Evolutionary conservation across 1,140 invertebrate genomes (phyloP).

Genomic region (Marisa cornuarietis): DNA sequence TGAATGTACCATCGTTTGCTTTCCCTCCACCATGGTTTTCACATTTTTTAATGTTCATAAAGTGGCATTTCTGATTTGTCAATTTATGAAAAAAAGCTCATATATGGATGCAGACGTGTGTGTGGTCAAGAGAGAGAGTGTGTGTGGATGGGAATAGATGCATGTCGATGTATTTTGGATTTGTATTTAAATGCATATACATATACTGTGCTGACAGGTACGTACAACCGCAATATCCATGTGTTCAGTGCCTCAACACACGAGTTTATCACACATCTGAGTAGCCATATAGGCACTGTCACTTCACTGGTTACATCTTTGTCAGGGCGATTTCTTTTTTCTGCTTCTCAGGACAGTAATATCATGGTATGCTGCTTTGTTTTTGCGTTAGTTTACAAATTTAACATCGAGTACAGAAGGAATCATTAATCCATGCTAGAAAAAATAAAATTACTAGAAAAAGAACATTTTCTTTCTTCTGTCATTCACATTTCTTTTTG

Average conservation of each 20-base stretch:
- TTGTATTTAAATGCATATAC: not conserved
- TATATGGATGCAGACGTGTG: not conserved
- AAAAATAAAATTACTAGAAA: no score
- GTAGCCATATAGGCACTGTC: conserved; percentile 53
- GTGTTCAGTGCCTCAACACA: conserved; percentile 47
- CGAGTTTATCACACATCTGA: conserved; percentile 44
- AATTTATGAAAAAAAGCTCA: no score
- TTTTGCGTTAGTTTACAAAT: no score
- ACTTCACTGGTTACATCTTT: conserved; percentile 44
- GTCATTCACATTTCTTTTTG: no score
- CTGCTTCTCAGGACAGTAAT: conserved; percentile 50
- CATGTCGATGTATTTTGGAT: conserved; percentile 20
- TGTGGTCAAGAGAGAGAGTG: not conserved
- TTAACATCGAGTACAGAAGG: no score
- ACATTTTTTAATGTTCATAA: no score
- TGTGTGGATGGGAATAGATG: not conserved
- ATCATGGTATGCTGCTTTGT: conserved; percentile 44
- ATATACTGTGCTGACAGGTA: conserved; percentile 34
- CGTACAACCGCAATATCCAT: conserved; percentile 54
- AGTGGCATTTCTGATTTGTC: no score
- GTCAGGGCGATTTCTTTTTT: conserved; percentile 52
- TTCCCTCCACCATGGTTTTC: no score
- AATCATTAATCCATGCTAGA: no score
- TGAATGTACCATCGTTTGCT: no score
- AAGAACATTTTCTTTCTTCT: no score